Evolutionary conservation across 2,797 vertebrate species (phyloP), one percentile per base, ranked within the genome.

Genomic region (Poecile montanus): DNA sequence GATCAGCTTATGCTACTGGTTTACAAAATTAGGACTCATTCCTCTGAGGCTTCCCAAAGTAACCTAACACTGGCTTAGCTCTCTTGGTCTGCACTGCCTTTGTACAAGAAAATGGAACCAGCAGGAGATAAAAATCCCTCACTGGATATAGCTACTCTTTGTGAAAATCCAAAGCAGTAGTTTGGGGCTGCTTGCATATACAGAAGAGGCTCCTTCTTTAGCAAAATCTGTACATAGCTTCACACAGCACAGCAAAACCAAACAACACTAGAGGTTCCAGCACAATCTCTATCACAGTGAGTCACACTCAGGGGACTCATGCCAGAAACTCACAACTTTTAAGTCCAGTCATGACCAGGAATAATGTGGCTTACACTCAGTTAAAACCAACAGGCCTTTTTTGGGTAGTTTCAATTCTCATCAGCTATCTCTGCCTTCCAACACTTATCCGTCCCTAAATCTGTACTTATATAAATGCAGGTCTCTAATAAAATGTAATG

Each of bases 201-300:
- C 6, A 61, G 27, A 65, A 63, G 15, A 48, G 11, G 9, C 0
- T 0, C 0, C 3, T 44, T 36, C 25, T n/a, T 30, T 54, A 32
- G 3, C 25, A 76, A 73, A 85, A 61, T 23, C 44, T 78, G 4
- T 21, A 21, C 2, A 3, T 8, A 63, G 5, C 29, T 70, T 16
- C 20, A 51, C 2, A 3, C 11, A 61, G 30, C 21, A 57, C 23
- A 50, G 15, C 34, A 77, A 72, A 54, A 54, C 23, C 7, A 19
- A 78, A 36, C 23, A 48, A 17, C 21, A 51, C 40, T 34, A 53
- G 32, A 71, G 26, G 22, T 36, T 38, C 13, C 56, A 82, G 44
- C n/a, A n/a, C 32, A 51, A 14, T 14, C 0, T 0, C 36, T 44
- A 1, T 23, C 42, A 17, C 11, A 32, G 29, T 9, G 20, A 87